Base-by-base conservation (phyloP, 2,113 vertebrate genomes). In the Chloropsis cyanopogon region DNA sequence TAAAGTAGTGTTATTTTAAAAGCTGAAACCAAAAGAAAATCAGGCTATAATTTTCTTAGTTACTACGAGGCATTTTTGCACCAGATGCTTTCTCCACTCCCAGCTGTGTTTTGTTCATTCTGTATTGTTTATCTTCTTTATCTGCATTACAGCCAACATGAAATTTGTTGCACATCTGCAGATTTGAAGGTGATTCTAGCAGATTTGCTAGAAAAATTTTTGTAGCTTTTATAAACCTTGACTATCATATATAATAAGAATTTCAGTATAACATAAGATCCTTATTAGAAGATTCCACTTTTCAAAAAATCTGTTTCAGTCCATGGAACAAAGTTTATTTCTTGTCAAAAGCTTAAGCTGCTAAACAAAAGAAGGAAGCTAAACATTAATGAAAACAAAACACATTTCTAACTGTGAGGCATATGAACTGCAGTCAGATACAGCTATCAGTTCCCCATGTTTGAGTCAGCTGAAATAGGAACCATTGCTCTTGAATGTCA, bases 241-340 rank as follows among this genome's bases (percentile, higher is more conserved):
- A 41, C 33, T 82, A 23, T 52, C 47, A 41, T 18, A 68, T 22
- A 26, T 37, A 42, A 46, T 47, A 76, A 10, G 8, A 72, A n/a
- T 71, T 75, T 75, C 72, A 77, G 42, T 70, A 33, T 24, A 61
- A 52, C 9, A 11, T 31, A 31, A 85, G 29, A 61, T 26, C 61
- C 39, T 90, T 71, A 39, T 21, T 76, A 69, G 59, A 82, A 26
- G 42, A 46, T 86, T 68, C 26, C 53, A 35, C n/a, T 77, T 22
- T 14, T 54, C 9, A 76, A 68, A 90, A 90, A 54, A 53, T 35
- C 21, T 28, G 31, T 59, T 75, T 69, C 75, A 80, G 41, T 78
- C 56, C 50, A 9, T 90, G 44, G 44, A 94, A 93, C 41, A 86
- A 81, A 77, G 86, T 91, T 93, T 93, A 88, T 89, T 90, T 92